Evolutionary conservation across 2,888 invertebrate genomes (phyloP).

Genomic region (Luperina nickerlii): DNA sequence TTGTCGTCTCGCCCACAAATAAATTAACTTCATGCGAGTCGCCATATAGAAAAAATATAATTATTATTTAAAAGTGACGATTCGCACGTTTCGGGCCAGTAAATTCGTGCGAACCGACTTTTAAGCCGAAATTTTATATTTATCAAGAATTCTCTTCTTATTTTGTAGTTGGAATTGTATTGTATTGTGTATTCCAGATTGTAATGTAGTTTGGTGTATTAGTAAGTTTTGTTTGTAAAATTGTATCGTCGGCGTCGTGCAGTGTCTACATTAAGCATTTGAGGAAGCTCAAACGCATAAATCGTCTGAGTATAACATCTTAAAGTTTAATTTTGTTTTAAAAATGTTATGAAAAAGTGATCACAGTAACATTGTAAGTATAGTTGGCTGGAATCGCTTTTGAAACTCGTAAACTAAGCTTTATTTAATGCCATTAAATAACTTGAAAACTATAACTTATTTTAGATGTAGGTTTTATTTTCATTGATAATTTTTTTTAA

Average conservation of each 20-base stretch:
- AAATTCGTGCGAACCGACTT: background rate
- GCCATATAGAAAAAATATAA: background rate
- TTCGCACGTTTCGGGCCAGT: background rate
- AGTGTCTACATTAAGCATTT: constrained; percentile 30
- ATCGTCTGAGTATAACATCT: constrained; percentile 52
- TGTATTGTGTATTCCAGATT: constrained; percentile 53
- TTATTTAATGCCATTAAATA: constrained; percentile 72
- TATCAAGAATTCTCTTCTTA: constrained; percentile 48
- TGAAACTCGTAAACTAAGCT: constrained; percentile 64
- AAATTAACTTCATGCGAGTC: background rate
- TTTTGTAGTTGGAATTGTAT: constrained; percentile 50
- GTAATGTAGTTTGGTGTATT: constrained; percentile 42
- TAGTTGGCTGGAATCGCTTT: constrained; percentile 53
- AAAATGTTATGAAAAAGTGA: constrained; percentile 35
- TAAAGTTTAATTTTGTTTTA: constrained; percentile 35
- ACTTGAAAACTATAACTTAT: constrained; percentile 71
- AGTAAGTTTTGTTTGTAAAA: constrained; percentile 37
- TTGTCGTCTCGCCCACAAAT: background rate
- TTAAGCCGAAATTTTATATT: constrained; percentile 42
- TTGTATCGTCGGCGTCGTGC: constrained; percentile 8
- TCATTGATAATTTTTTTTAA: constrained; percentile 48
- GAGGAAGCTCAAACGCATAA: constrained; percentile 43
- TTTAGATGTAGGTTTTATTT: constrained; percentile 71
- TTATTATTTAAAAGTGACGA: background rate
- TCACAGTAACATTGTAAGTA: constrained; percentile 44